Evolutionary conservation across 1,140 invertebrate genomes (phyloP), one percentile per base, ranked within the genome.

Genomic region (Centruroides vittatus): DNA sequence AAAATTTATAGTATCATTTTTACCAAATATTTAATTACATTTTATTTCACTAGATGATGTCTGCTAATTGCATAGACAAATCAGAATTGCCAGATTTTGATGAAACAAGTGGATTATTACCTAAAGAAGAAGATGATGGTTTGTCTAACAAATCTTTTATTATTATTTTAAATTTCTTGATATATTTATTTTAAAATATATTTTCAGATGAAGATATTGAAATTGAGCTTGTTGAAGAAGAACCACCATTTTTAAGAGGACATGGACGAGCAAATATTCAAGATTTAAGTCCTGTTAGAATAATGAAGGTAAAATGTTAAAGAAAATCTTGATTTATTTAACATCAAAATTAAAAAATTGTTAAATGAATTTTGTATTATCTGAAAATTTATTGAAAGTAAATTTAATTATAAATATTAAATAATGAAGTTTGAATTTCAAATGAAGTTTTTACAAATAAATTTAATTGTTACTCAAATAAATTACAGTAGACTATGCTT

Each of bases 171-270:
- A 41, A 41, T 41, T 6, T 41, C 8, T 41, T 41, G 41, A 23
- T 23, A 23, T 41, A 12, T 35, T 10, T 68, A 41, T 41, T 41
- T 41, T 41, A 41, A 41, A 41, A 41, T 41, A 41, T 67, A 66
- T 67, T 69, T 68, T 59, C 69, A 73, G 95, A 98, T 73, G 96
- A 97, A 68, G 97, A 99, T 72, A 89, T 99, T 57, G 97, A 99
- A 78, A 98, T 99, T 63, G 97, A 99, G 75, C 78, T 99, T 48
- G 94, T 98, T 0, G 97, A 99, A 76, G 96, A 99, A 60, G 95
- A 99, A 71, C 90, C 96, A 0, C 89, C 94, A 3, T 99, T 99
- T 74, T 78, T 99, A 1, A 82, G 88, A 60, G 76, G 90, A 0
- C 90, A 94, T 72, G 90, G 91, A 0, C 74, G 89, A 67, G 86